Conservation (phyloP, 2,113 vertebrate genomes). For the Tenrec ecaudatus region DNA sequence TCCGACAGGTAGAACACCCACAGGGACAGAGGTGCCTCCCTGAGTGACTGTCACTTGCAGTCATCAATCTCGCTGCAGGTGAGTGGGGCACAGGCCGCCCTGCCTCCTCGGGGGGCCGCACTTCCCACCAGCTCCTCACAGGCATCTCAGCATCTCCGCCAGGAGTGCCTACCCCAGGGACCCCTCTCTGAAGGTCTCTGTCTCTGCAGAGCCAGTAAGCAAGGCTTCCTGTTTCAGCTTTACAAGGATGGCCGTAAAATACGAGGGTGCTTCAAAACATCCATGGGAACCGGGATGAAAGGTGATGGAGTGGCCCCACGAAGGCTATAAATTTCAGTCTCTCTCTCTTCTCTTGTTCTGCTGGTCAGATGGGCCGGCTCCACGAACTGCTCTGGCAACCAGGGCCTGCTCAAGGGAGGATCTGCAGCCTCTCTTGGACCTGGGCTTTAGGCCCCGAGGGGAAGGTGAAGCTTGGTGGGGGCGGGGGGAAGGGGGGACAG, state of each 20-base stretch:
- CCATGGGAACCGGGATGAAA: too few species aligned
- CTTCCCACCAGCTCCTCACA: neutral
- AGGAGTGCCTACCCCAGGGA: neutral
- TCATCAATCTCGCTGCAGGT: constrained; percentile 82
- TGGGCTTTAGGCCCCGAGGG: neutral
- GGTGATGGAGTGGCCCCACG: too few species aligned
- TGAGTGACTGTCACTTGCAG: constrained; percentile 72
- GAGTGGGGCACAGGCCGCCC: neutral
- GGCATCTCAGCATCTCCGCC: too few species aligned
- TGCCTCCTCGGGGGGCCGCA: neutral
- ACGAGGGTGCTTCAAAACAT: too few species aligned
- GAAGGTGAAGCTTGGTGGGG: neutral
- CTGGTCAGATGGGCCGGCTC: neutral
- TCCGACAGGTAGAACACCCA: constrained; percentile 79
- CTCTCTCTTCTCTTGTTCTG: neutral
- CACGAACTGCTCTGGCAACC: neutral
- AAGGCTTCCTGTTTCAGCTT: constrained; percentile 36
- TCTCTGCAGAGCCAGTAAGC: constrained; percentile 77
- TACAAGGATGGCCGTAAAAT: neutral
- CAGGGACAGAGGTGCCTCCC: constrained; percentile 84
- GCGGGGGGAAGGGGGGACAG: too few species aligned
- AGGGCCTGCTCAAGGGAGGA: too few species aligned
- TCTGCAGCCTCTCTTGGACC: neutral
- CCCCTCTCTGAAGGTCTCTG: constrained; percentile 78
- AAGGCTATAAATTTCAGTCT: too few species aligned